Evolutionary conservation across 2,888 invertebrate genomes (phyloP).

Genomic region (Rhagonycha lutea): DNA sequence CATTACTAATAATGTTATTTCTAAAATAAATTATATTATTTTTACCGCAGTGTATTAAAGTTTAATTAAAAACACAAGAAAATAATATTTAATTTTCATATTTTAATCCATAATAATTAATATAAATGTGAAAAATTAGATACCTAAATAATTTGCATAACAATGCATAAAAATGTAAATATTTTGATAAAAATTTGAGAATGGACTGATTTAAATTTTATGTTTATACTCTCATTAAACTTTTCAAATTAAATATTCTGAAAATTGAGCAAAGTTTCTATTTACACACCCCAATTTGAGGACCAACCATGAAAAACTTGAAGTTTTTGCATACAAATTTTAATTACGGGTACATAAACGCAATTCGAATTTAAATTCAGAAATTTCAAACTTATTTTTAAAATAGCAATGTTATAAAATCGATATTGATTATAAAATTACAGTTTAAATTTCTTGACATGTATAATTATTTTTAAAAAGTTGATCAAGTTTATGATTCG

Average conservation of each 20-base stretch:
- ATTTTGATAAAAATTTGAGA: not conserved
- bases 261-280: not conserved
- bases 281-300: not conserved
- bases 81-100: not conserved
- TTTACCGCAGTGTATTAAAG: not conserved
- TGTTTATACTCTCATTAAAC: not conserved
- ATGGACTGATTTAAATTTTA: not conserved
- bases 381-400: not conserved
- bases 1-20: no score
- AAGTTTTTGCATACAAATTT: not conserved
- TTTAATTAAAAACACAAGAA: not conserved
- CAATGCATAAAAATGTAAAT: not conserved
- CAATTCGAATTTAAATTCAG: not conserved
- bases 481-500: not conserved
- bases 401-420: not conserved
- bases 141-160: not conserved
- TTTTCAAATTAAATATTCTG: not conserved
- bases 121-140: not conserved
- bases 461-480: no score
- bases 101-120: not conserved
- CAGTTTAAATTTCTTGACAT: not conserved
- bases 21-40: no score
- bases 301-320: not conserved
- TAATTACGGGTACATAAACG: not conserved
- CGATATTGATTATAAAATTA: not conserved